Evolutionary conservation across 2,113 vertebrate genomes (phyloP).

Genomic region (cat (Felis catus)): F.catus_Fca126_mat1.0 CM031414.1:129262501-129263000

Average conservation of each 20-base stretch:
- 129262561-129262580: not conserved
- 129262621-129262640: slow-evolving; percentile 33
- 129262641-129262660: slow-evolving; percentile 48
- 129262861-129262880: not conserved
- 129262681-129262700: slow-evolving; percentile 51
- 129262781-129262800: not conserved
- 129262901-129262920: not conserved
- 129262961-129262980: not conserved
- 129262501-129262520: not conserved
- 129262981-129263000: not conserved
- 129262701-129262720: slow-evolving; percentile 38
- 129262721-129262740: not conserved
- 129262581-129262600: slow-evolving; percentile 40
- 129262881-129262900: accelerated
- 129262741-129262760: not conserved
- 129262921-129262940: not conserved
- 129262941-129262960: not conserved
- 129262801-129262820: not conserved
- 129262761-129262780: not conserved
- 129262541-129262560: not conserved
- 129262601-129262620: not conserved
- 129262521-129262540: accelerated
- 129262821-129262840: not conserved
- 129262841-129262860: not conserved
- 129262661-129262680: not conserved